Evolutionary conservation across 2,888 invertebrate genomes (phyloP).

Genomic region (Miltochrista miniata): DNA sequence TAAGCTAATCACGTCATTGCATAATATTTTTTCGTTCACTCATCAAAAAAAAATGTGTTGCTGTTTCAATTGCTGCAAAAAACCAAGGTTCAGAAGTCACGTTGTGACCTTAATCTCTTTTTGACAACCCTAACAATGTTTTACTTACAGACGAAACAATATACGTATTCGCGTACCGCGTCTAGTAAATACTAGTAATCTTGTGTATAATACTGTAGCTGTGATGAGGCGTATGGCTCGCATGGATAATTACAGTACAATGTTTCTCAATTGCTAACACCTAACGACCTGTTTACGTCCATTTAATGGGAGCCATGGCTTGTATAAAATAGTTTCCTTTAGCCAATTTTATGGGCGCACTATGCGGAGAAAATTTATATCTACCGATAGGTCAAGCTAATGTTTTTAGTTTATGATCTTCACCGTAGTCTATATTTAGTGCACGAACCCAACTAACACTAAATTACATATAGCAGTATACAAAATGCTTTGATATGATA

Average conservation of each 20-base stretch:
- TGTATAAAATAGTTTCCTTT: conserved; percentile 2
- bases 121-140: conserved; percentile 27
- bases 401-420: too few species aligned
- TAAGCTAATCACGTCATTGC: too few species aligned
- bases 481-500: too few species aligned
- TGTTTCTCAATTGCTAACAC: conserved; percentile 29
- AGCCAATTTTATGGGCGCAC: background rate
- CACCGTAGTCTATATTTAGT: too few species aligned
- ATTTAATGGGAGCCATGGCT: conserved; percentile 17
- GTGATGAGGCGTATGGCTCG: conserved; percentile 38
- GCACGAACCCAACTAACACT: too few species aligned
- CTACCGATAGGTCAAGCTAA: too few species aligned
- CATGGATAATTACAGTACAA: conserved; percentile 42
- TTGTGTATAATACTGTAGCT: conserved; percentile 25
- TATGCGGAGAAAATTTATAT: background rate
- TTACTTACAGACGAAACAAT: conserved; percentile 34
- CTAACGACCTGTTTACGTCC: conserved; percentile 33
- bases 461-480: too few species aligned
- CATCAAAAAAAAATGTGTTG: too few species aligned
- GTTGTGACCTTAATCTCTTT: background rate
- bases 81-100: too few species aligned
- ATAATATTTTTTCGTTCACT: too few species aligned
- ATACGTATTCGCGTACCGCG: conserved; percentile 24
- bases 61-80: too few species aligned
- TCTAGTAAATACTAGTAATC: conserved; percentile 42